Evolutionary conservation across 2,113 vertebrate species (phyloP), one percentile per base, ranked within the genome.

Genomic region (Pseudorasbora parva): DNA sequence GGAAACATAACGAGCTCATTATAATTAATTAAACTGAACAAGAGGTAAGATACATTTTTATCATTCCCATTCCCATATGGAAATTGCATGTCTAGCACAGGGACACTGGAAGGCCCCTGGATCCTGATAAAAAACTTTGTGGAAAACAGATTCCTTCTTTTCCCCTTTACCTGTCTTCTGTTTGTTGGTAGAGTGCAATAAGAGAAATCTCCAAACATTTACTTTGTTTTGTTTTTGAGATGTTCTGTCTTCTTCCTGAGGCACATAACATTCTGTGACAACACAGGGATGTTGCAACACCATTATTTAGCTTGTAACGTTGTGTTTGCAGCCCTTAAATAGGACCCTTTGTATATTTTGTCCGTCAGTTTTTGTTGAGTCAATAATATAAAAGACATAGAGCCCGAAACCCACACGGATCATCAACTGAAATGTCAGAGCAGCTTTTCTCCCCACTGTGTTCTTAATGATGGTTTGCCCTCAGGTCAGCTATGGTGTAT

Each of bases 381-480:
- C 62, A 78, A 45, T 84, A 33, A 78, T 25, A 21, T 8, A 57
- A 71, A 76, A 49, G 23, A 77, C 59, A 76, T 10, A 77, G 82
- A 84, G 49, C 41, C 75, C 59, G 64, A 77, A 77, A 75, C 78
- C 62, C 17, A 66, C 64, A 59, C 25, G 64, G 19, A 19, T 57
- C 30, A 78, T 74, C 37, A 60, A 54, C 21, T 78, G 66, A 84
- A 77, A 78, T 82, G 74, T 51, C 80, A 78, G 41, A 56, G 27
- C n/a, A 62, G 43, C 60, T 47, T 86, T 81, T 57, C 6, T 27
- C 23, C 62, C 69, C 25, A 59, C 51, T 84, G 33, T 84, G 73
- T 68, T 84, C 9, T 78, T 84, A 84, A 84, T 78, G 33, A 71
- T 71, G 60, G 51, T 43, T 64, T 71, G 64, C 82, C 82, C 56